A percentile compares a stretch with the other conserved stretches of the same genome.
phyloP scores from a whole-genome alignment of 1,140 invertebrate species.

The Paracyclopina nana region DNA sequence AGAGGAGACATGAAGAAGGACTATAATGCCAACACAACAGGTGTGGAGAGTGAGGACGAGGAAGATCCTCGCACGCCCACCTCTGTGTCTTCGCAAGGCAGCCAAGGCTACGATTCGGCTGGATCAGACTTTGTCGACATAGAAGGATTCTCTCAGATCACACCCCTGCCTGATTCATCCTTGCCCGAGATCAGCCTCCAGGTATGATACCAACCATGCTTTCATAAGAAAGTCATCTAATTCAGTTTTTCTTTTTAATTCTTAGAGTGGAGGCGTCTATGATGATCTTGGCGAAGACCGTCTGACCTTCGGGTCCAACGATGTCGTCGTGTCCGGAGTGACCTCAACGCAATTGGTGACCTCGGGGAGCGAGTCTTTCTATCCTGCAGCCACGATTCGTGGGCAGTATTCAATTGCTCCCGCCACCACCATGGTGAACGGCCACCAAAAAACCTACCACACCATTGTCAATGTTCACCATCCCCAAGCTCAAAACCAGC shows the following conservation, averaged over 20 bases:
- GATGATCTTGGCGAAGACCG: conserved; percentile 18
- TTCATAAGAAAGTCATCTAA: not conserved
- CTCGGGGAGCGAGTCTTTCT: conserved; percentile 1
- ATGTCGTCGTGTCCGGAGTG: not conserved
- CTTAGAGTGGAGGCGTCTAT: conserved; percentile 18
- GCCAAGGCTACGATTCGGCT: conserved; percentile 14
- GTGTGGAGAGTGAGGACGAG: conserved; percentile 10
- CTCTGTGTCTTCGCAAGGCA: conserved; percentile 14
- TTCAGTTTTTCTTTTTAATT: conserved; percentile 2
- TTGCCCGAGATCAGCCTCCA: conserved; percentile 19
- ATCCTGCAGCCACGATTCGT: not conserved
- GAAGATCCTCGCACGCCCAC: conserved; percentile 13
- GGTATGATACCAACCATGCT: conserved; percentile 16
- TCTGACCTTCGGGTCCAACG: conserved; percentile 14
- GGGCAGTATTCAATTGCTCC: conserved; percentile 12
- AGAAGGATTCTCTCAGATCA: conserved; percentile 18
- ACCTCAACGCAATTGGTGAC: not conserved
- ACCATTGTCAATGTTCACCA: too few species aligned
- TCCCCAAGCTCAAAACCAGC: too few species aligned
- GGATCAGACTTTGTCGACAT: conserved; percentile 14
- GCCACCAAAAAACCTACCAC: too few species aligned
- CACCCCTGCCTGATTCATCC: conserved; percentile 20
- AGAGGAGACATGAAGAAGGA: conserved; percentile 17
- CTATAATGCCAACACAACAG: conserved; percentile 3
- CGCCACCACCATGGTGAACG: not conserved